Evolutionary conservation across 2,888 invertebrate species (phyloP), one percentile per base, ranked within the genome.

Genomic region (Capitulum mitella): DNA sequence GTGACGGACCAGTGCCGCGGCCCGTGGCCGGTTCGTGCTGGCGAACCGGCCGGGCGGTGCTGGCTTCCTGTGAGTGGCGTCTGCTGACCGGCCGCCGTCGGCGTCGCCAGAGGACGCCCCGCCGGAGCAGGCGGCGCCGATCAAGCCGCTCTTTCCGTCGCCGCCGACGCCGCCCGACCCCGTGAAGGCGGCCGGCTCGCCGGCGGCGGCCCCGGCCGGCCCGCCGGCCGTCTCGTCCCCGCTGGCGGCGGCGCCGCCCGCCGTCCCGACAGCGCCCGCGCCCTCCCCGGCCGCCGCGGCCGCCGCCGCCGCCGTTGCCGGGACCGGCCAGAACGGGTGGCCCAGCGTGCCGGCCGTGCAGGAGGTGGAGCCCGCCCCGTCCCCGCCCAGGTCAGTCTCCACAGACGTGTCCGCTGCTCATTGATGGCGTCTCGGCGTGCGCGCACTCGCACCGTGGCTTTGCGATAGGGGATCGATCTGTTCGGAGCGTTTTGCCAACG

Each of bases 291-390:
- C 70, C 6, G 70, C 64, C 22, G 64, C 64, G 1, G 64, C 29
- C 16, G 58, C 58, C 8, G n/a, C 29, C 0, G 58, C 58, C 14
- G 29, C n/a, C 3, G 22, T 22, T 34, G 19, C 19, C 34, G 64
- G 64, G 19, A 3, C 22, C 51, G 64, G 64, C 8, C 70, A 70
- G 70, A 70, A 70, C 70, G 70, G 70, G 22, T 70, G 70, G 70
- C 70, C 70, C 26, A 37, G 26, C 22, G 37, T 70, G 26, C 70
- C 70, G 37, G 26, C 70, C 3, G 70, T 70, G 26, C 26, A 5
- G 40, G 37, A 19, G 64, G 16, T 29, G 29, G 6, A 43, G 43
- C 29, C 32, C 34, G 34, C 19, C 29, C 14, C 51, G n/a, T n/a
- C n/a, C n/a, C n/a, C n/a, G n/a, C n/a, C n/a, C 43, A 43, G 43